Conservation (phyloP, 2,888 invertebrate genomes). For the Idaea biselata region DNA sequence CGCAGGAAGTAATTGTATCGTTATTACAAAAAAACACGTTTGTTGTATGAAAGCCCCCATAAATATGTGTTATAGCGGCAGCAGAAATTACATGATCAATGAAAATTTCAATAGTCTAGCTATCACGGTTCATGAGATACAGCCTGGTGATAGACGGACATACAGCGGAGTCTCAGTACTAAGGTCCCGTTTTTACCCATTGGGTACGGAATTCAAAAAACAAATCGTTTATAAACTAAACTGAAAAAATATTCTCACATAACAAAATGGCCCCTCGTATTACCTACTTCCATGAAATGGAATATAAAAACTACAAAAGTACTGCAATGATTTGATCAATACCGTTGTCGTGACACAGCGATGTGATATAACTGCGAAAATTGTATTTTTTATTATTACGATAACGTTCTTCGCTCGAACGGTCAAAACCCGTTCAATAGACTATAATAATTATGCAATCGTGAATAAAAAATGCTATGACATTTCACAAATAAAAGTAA, state of each 20-base stretch:
- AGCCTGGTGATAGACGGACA: too few species aligned
- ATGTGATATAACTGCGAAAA: constrained; percentile 25
- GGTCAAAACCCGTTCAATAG: constrained; percentile 19
- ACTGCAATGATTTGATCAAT: constrained; percentile 10
- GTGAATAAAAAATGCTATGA: constrained; percentile 14
- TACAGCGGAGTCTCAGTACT: too few species aligned
- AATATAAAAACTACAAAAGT: not conserved
- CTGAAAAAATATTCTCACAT: not conserved
- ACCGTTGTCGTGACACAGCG: constrained; percentile 13
- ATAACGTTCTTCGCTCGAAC: constrained; percentile 13
- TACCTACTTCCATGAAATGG: not conserved
- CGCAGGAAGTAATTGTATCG: too few species aligned
- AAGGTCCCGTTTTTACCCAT: too few species aligned
- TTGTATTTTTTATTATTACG: constrained; percentile 19
- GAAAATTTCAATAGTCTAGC: too few species aligned
- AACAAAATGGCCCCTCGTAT: not conserved
- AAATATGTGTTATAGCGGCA: too few species aligned
- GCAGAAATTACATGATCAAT: too few species aligned
- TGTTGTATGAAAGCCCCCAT: too few species aligned
- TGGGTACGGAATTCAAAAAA: too few species aligned
- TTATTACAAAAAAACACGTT: too few species aligned
- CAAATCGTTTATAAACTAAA: not conserved
- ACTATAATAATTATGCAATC: constrained; percentile 21
- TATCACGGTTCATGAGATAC: too few species aligned
- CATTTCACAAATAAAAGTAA: constrained; percentile 21